phyloP scores from a whole-genome alignment of 2,113 vertebrate species.

The Gnathonemus longibarbis region DNA sequence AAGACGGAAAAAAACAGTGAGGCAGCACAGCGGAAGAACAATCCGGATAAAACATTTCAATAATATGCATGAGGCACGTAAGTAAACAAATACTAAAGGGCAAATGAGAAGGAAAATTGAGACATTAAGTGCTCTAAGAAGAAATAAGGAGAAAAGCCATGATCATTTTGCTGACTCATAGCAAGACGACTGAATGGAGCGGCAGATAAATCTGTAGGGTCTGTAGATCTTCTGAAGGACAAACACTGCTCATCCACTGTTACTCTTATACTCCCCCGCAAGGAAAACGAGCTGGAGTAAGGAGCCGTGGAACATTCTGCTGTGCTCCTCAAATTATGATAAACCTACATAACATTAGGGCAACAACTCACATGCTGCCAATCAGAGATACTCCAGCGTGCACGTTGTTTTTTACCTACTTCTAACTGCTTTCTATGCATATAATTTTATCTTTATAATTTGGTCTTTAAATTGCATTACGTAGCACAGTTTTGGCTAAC shows the following conservation, averaged over 20 bases:
- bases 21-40: neutral
- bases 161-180: conserved; percentile 59
- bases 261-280: neutral
- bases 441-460: neutral
- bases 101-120: neutral
- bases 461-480: neutral
- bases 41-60: neutral
- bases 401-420: neutral
- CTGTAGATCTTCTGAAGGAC: conserved; percentile 37
- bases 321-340: neutral
- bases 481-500: neutral
- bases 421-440: neutral
- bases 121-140: neutral
- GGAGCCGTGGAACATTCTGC: neutral
- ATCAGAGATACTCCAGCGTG: neutral
- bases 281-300: neutral
- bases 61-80: neutral
- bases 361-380: neutral
- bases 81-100: neutral
- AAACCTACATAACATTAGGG: neutral
- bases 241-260: neutral
- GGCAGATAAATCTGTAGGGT: conserved; percentile 27
- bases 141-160: neutral
- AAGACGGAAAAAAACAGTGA: neutral
- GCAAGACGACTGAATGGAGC: conserved; percentile 36